Conservation (phyloP, 2,113 vertebrate genomes). For the Choloepus hoffmanni region DNA sequence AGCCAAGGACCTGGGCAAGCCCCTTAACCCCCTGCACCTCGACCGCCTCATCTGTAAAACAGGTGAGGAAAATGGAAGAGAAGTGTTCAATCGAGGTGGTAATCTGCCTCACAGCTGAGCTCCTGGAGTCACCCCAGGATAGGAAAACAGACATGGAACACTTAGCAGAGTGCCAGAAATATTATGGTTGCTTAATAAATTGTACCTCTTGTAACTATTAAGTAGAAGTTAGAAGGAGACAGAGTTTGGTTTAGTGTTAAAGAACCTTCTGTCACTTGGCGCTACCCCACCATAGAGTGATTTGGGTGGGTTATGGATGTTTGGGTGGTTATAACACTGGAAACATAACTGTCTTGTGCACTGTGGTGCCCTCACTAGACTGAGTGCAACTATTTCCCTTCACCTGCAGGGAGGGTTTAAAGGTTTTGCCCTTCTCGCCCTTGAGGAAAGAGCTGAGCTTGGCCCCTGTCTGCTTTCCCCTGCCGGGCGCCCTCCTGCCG, state of each 20-base stretch:
- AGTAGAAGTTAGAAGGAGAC: not conserved
- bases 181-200: not conserved
- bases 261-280: not conserved
- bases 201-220: not conserved
- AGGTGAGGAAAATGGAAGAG: too few relatives aligned
- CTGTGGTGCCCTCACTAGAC: rapidly evolving
- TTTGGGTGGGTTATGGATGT: rapidly evolving
- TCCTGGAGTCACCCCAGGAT: not conserved
- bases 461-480: not conserved
- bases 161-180: not conserved
- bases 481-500: too few relatives aligned
- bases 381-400: not conserved
- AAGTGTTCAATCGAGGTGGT: too few relatives aligned
- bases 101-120: not conserved
- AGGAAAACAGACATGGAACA: rapidly evolving
- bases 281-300: rapidly evolving
- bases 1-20: too few relatives aligned
- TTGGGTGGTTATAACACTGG: not conserved
- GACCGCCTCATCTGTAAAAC: not conserved
- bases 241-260: not conserved
- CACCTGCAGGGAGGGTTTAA: not conserved
- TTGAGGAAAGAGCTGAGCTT: not conserved
- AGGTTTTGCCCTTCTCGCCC: not conserved
- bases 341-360: not conserved
- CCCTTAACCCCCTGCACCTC: not conserved